phyloP scores from a whole-genome alignment of 2,113 vertebrate genomes.

The Macheiramphus alcinus region DNA sequence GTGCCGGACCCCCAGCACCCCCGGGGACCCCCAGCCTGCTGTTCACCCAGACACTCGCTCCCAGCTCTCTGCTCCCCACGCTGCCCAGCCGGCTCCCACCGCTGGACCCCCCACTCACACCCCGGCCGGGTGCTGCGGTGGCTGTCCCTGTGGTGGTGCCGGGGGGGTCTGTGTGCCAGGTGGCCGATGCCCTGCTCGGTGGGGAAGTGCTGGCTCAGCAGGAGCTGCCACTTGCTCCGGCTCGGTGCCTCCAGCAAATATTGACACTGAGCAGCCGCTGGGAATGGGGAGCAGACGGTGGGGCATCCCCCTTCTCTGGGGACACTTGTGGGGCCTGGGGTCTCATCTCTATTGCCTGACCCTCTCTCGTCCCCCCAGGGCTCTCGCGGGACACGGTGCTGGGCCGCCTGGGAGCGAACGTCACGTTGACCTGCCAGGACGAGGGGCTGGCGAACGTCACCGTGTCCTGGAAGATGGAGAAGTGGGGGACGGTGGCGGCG shows the following conservation, averaged over 20 bases:
- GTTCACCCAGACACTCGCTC: too few relatives aligned
- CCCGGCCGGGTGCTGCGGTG: background rate
- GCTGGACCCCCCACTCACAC: background rate
- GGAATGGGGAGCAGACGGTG: background rate
- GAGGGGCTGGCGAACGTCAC: background rate
- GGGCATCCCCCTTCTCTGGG: too few relatives aligned
- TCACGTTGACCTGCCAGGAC: conserved; percentile 40
- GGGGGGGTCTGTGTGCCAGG: background rate
- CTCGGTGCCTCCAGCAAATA: background rate
- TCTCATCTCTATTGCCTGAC: rapidly evolving
- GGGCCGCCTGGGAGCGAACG: background rate
- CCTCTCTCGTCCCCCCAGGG: background rate
- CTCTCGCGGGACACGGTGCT: background rate
- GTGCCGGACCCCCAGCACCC: background rate
- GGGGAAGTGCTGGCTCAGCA: background rate
- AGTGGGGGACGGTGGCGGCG: background rate
- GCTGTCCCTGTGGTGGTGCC: too few relatives aligned
- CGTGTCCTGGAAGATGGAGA: conserved; percentile 21
- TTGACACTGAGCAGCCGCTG: background rate
- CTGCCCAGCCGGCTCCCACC: background rate
- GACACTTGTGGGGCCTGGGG: rapidly evolving
- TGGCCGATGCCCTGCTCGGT: background rate
- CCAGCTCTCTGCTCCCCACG: background rate
- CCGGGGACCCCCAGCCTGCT: too few relatives aligned
- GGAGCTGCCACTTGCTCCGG: background rate